phyloP scores from a whole-genome alignment of 2,888 invertebrate species.

The Watsonalla binaria region DNA sequence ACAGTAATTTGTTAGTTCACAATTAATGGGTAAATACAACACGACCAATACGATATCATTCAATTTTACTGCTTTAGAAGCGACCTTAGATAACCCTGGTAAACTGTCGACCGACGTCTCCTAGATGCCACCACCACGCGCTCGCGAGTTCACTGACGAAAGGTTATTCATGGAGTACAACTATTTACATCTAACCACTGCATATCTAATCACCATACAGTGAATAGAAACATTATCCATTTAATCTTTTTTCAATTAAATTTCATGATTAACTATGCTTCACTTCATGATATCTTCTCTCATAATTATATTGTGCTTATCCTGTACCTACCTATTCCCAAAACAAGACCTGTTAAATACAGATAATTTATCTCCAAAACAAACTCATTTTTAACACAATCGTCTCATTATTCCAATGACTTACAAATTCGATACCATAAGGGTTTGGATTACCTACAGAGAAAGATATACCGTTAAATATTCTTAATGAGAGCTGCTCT shows the following conservation, averaged over 20 bases:
- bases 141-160: conserved; percentile 35
- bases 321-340: background rate
- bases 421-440: background rate
- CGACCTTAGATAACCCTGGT: conserved; percentile 71
- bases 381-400: background rate
- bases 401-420: background rate
- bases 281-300: no score
- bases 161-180: conserved; percentile 14
- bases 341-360: background rate
- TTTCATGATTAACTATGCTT: no score
- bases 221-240: no score
- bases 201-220: background rate
- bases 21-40: conserved; percentile 70
- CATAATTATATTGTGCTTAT: no score
- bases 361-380: background rate
- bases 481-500: conserved; percentile 33
- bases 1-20: conserved; percentile 62
- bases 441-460: background rate
- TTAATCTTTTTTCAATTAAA: background rate
- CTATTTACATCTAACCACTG: background rate
- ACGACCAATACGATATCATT: conserved; percentile 72
- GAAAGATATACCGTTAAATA: conserved; percentile 2
- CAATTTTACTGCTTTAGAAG: conserved; percentile 76
- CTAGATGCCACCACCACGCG: conserved; percentile 55
- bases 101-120: conserved; percentile 63